Conservation (phyloP, 2,113 vertebrate species). For the Poeciliopsis prolifica region DNA sequence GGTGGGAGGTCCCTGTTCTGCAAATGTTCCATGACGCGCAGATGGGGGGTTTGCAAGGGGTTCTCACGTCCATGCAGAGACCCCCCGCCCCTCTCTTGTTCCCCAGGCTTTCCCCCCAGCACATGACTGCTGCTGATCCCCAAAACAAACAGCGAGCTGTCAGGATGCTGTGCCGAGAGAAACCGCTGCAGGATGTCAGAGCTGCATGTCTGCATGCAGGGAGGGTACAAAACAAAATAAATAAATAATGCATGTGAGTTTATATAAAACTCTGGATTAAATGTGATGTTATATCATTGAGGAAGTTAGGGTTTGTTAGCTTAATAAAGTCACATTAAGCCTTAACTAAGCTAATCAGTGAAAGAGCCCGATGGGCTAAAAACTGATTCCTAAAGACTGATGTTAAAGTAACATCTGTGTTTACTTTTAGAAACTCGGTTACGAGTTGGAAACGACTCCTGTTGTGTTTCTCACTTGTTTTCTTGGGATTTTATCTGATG, state of each 20-base stretch:
- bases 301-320: no score
- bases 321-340: no score
- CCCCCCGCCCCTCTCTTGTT: conserved; percentile 5
- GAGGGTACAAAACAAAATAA: not conserved
- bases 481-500: no score
- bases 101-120: conserved; percentile 60
- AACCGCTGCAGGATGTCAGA: not conserved
- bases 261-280: not conserved
- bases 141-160: conserved; percentile 24
- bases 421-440: no score
- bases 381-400: not conserved
- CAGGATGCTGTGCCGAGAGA: conserved; percentile 14
- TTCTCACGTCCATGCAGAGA: conserved; percentile 65
- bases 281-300: not conserved
- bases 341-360: no score
- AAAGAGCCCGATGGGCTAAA: no score
- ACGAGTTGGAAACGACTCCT: no score
- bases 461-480: no score
- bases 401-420: no score
- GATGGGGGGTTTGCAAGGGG: conserved; percentile 72
- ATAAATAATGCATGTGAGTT: not conserved
- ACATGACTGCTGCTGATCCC: conserved; percentile 56
- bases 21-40: conserved; percentile 80
- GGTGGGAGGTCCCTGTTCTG: conserved; percentile 71
- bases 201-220: not conserved